Evolutionary conservation across 2,888 invertebrate genomes (phyloP).

Genomic region (Galerucella nymphaeae): DNA sequence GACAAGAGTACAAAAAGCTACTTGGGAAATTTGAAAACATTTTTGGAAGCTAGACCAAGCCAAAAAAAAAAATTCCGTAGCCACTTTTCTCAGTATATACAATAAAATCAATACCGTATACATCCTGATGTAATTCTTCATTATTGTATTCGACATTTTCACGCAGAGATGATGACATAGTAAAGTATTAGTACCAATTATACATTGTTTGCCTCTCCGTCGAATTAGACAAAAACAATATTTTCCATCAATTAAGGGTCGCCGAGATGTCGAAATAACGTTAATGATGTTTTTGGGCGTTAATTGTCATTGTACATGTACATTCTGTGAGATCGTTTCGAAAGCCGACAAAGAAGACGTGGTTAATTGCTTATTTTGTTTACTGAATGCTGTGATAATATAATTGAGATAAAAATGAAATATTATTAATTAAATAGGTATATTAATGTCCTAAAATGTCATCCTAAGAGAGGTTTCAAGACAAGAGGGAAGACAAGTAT

Average conservation of each 20-base stretch:
- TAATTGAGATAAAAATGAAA: neutral
- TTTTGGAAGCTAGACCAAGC: neutral
- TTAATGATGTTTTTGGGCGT: constrained; percentile 1
- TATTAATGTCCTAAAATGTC: no score
- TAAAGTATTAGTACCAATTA: constrained; percentile 8
- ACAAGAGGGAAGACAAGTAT: no score
- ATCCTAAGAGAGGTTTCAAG: no score
- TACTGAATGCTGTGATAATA: neutral
- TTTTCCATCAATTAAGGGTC: constrained; percentile 7
- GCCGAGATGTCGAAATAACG: neutral
- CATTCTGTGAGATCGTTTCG: neutral
- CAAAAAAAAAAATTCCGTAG: neutral
- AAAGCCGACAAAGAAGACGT: neutral
- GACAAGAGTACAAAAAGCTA: no score
- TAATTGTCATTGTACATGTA: neutral
- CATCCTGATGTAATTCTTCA: neutral
- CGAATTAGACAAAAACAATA: constrained; percentile 9
- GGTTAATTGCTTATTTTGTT: neutral
- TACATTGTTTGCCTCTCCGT: neutral
- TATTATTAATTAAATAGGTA: no score
- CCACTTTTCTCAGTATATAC: neutral
- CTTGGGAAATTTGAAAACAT: neutral
- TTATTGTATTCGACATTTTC: constrained; percentile 8
- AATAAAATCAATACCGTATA: constrained; percentile 3
- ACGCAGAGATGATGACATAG: neutral